Percentiles rank a stretch among this genome's conserved stretches.
Conservation (phyloP, 2,797 vertebrate genomes). For the Myiotriccus ornatus region DNA sequence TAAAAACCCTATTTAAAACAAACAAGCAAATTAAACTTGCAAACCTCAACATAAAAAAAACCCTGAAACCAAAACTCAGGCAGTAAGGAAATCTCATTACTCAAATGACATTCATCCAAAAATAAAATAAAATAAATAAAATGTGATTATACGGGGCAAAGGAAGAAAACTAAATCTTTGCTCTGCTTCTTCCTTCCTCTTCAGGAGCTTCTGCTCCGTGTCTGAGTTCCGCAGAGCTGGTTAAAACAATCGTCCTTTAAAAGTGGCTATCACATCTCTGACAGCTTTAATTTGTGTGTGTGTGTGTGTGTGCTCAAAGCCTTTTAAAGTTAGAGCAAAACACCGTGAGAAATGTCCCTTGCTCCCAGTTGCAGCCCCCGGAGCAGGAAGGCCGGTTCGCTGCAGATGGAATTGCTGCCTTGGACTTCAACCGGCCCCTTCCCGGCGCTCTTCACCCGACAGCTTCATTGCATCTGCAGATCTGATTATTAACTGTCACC, state of each 20-base stretch:
- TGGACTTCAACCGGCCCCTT: not conserved
- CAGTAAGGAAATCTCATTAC: not conserved
- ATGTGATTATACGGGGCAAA: not conserved
- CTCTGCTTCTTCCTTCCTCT: not conserved
- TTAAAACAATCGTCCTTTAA: constrained; percentile 1
- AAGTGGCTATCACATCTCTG: not conserved
- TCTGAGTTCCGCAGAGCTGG: not conserved
- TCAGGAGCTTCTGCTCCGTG: not conserved
- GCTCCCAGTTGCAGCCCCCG: not conserved
- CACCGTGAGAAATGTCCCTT: not conserved
- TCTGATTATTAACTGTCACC: not conserved
- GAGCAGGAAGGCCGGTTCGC: not conserved
- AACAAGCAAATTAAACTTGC: not conserved
- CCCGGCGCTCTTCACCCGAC: not conserved
- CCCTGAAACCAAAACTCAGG: not conserved
- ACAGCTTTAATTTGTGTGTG: not conserved
- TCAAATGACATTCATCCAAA: not conserved
- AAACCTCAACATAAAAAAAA: not conserved
- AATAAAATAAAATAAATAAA: not conserved
- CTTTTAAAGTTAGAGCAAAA: not conserved
- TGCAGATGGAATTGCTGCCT: not conserved
- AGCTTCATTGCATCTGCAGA: not conserved
- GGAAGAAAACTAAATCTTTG: not conserved
- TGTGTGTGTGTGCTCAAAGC: not conserved
- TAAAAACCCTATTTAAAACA: not conserved